These are phyloP conservation scores for Neostethus bicornis DNA, from an alignment of 2,797 vertebrate species.

Conservation along the genomic window DNA sequence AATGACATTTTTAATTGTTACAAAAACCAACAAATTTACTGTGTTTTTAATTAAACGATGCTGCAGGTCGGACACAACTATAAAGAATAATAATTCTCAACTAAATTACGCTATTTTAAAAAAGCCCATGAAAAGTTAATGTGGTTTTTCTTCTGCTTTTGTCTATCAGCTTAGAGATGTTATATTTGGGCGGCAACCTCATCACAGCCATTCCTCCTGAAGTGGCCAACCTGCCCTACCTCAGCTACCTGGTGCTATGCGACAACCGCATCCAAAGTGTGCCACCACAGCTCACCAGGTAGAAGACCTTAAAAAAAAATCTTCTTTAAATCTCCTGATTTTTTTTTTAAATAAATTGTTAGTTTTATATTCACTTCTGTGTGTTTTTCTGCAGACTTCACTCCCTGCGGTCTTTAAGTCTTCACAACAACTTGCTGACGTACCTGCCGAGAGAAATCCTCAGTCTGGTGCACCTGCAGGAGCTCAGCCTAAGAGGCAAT, in stretches of 20 bases:
- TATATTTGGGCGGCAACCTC: conserved; percentile 97
- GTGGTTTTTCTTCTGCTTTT: conserved; percentile 1
- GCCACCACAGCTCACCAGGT: conserved; percentile 96
- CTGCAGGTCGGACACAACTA: neutral
- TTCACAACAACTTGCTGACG: conserved; percentile 96
- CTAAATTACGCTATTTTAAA: too few relatives aligned
- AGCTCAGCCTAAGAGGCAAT: conserved; percentile 97
- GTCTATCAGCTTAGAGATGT: conserved; percentile 88
- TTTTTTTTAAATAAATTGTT: too few relatives aligned
- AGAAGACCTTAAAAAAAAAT: too few relatives aligned
- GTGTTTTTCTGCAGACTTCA: conserved; percentile 81
- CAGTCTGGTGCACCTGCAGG: conserved; percentile 91
- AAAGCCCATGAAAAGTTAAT: too few relatives aligned
- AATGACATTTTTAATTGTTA: too few relatives aligned
- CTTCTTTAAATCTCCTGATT: too few relatives aligned
- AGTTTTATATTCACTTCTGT: neutral
- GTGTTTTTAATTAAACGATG: neutral
- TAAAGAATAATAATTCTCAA: too few relatives aligned
- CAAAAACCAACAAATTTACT: neutral
- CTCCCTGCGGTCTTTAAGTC: conserved; percentile 94
- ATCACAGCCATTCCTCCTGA: conserved; percentile 94
- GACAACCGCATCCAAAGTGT: conserved; percentile 98
- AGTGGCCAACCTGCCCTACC: conserved; percentile 90
- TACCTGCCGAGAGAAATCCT: conserved; percentile 98
- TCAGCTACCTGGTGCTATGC: conserved; percentile 94